Evolutionary conservation across 1,140 invertebrate species (phyloP).

Genomic region (Popillia japonica): DNA sequence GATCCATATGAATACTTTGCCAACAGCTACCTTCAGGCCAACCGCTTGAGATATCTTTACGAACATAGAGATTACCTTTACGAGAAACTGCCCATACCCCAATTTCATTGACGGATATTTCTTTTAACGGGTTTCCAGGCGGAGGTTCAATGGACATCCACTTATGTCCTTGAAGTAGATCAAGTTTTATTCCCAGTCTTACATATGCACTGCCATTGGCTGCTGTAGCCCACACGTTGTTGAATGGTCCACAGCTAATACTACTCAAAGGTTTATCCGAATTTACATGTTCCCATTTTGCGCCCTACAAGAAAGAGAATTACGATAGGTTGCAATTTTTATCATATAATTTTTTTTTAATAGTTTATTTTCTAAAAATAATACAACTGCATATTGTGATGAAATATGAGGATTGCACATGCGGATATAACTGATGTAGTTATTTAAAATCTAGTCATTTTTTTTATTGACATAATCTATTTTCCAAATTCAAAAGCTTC

Average conservation of each 20-base stretch:
- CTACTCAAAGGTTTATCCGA: slow-evolving; percentile 78
- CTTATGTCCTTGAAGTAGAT: slow-evolving; percentile 70
- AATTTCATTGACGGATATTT: slow-evolving; percentile 75
- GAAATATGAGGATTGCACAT: too few species aligned
- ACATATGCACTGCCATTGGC: slow-evolving; percentile 85
- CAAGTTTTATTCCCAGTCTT: slow-evolving; percentile 72
- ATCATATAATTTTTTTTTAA: too few species aligned
- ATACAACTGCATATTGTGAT: too few species aligned
- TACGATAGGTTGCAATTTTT: slow-evolving; percentile 24
- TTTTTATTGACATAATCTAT: too few species aligned
- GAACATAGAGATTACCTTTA: slow-evolving; percentile 70
- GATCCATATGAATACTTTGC: slow-evolving; percentile 69
- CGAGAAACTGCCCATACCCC: slow-evolving; percentile 77
- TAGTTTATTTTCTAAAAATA: too few species aligned
- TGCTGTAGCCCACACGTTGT: slow-evolving; percentile 85
- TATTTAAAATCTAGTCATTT: too few species aligned
- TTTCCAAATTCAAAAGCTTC: too few species aligned
- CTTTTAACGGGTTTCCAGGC: slow-evolving; percentile 73
- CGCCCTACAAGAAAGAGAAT: slow-evolving; percentile 65
- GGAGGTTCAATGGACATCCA: slow-evolving; percentile 73
- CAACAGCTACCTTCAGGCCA: slow-evolving; percentile 80
- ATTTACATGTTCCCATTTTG: slow-evolving; percentile 81
- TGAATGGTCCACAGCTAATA: slow-evolving; percentile 73
- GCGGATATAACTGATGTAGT: too few species aligned
- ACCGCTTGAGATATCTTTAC: slow-evolving; percentile 70